Base-by-base conservation (phyloP, 2,113 vertebrate species). In the Lampris incognitus region DNA sequence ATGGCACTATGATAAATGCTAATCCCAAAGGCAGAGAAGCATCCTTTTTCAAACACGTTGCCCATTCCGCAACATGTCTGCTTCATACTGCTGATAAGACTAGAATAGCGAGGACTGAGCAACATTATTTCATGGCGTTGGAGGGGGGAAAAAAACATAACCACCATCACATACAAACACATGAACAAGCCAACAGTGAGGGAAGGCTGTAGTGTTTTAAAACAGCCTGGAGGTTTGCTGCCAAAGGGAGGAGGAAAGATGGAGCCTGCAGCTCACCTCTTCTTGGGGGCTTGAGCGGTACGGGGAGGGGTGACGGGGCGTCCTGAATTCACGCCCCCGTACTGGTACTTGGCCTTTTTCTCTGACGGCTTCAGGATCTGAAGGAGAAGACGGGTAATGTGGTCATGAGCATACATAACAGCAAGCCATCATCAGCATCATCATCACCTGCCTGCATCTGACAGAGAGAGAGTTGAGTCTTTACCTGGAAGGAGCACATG, bases 291-390 rank as follows among this genome's bases (percentile, higher is more conserved):
- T 90, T 97, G 96, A 94, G 96, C 92, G 93, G 95, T 97, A 88
- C 96, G 96, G 85, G 97, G 97, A 63, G 96, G 97, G 88, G 96
- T 97, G 85, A 98, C 96, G 2, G 97, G 96, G 67, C 97, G 96
- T 51, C 96, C 97, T 79, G 96, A 95, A 88, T 96, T 98, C 91
- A 98, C 93, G 82, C 97, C 96, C 73, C 96, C 96, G 69, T 97
- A 97, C 94, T 97, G 96, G 92, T 97, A 97, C 91, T 97, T 98
- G 59, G 97, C 96, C 94, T 98, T 98, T 94, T 98, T 97, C 92
- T 98, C 97, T 79, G 96, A 97, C 13, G 97, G 97, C 93, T 98
- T 97, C 91, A 98, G 72, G 89, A 97, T 98, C 97, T 98, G 88
- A 81, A 87, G 82, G 83, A 86, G 46, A 86, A 68, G 42, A 76